Conservation (phyloP, 2,113 vertebrate genomes). For the Ramphastos sulfuratus region DNA sequence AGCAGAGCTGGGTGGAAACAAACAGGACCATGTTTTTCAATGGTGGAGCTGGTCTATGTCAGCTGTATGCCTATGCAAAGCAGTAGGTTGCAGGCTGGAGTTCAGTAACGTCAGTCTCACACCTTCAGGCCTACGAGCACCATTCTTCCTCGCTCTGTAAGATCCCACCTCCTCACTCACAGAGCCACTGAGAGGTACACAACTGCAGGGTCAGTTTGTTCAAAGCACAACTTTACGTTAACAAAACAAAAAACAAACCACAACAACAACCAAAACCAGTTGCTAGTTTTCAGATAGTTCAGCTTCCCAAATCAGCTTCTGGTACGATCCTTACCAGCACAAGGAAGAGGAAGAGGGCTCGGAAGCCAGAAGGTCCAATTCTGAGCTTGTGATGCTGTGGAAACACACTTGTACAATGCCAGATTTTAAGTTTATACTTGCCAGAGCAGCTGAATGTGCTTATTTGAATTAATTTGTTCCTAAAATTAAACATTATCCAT, state of each 20-base stretch:
- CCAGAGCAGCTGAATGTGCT: neutral
- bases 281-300: neutral
- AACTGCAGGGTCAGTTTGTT: rapidly evolving
- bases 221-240: neutral
- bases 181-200: neutral
- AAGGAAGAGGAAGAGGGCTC: neutral
- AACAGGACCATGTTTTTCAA: conserved; percentile 41
- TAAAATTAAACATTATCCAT: neutral
- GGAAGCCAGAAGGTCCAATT: neutral
- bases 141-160: neutral
- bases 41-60: conserved; percentile 21
- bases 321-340: rapidly evolving
- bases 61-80: neutral
- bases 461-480: neutral
- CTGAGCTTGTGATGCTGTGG: neutral
- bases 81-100: neutral
- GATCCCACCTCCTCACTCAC: neutral
- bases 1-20: neutral
- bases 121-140: rapidly evolving
- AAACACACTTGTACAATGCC: neutral
- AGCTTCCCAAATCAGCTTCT: neutral
- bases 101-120: rapidly evolving
- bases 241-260: neutral
- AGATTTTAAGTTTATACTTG: neutral
- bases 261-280: too few relatives aligned